Evolutionary conservation across 2,797 vertebrate genomes (phyloP).

Genomic region (Scleropages formosus): DNA sequence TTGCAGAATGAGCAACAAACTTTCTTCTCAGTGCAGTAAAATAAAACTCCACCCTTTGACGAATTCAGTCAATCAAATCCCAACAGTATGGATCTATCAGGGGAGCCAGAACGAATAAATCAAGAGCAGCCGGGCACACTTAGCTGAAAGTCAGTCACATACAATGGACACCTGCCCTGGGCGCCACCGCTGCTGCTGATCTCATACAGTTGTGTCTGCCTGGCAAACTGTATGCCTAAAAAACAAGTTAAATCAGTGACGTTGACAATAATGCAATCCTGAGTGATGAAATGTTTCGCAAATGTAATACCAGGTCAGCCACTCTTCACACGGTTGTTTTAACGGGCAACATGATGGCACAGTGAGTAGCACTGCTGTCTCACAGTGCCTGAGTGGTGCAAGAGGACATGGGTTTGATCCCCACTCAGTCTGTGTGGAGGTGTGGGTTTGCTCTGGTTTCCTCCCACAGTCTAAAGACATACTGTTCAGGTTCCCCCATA

Average conservation of each 20-base stretch:
- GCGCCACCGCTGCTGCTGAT: slow-evolving; percentile 48
- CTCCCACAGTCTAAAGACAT: too few species aligned
- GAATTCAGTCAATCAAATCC: slow-evolving; percentile 60
- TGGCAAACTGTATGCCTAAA: slow-evolving; percentile 29
- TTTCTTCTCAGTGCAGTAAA: slow-evolving; percentile 61
- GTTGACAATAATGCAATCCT: background rate
- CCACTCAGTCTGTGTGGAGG: too few species aligned
- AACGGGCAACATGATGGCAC: too few species aligned
- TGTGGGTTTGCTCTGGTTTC: too few species aligned
- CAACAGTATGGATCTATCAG: slow-evolving; percentile 58
- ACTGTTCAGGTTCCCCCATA: too few species aligned
- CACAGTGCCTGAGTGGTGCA: too few species aligned
- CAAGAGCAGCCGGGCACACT: slow-evolving; percentile 63
- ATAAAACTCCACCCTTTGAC: slow-evolving; percentile 49
- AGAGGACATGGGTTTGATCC: too few species aligned
- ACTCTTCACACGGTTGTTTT: background rate
- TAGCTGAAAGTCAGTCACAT: slow-evolving; percentile 60
- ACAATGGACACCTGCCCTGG: slow-evolving; percentile 48
- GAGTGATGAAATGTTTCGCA: background rate
- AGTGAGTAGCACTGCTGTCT: too few species aligned
- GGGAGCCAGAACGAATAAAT: slow-evolving; percentile 62
- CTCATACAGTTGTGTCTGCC: slow-evolving; percentile 35
- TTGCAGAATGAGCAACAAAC: slow-evolving; percentile 67
- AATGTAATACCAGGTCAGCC: background rate
- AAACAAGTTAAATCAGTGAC: slow-evolving; percentile 51